phyloP scores from a whole-genome alignment of 2,113 vertebrate genomes.

The Recurvirostra avosetta region DNA sequence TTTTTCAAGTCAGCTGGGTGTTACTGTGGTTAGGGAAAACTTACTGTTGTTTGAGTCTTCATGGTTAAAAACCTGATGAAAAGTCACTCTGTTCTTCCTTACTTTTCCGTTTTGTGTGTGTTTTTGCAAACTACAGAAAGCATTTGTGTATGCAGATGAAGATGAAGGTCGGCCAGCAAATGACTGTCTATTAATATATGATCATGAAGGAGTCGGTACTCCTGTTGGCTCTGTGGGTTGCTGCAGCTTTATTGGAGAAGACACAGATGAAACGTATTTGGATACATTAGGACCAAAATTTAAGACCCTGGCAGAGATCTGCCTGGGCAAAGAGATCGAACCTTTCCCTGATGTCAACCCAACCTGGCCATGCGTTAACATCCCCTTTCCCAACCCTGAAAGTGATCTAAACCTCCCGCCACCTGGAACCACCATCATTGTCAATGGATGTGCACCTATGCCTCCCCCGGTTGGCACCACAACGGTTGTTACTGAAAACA shows the following conservation, averaged over 20 bases:
- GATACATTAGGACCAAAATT: conserved; percentile 90
- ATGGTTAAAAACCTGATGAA: neutral
- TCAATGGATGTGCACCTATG: conserved; percentile 65
- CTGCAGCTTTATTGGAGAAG: conserved; percentile 86
- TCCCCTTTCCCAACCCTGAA: conserved; percentile 58
- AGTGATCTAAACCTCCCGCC: conserved; percentile 67
- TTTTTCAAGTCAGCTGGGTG: neutral
- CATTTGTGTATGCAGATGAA: conserved; percentile 72
- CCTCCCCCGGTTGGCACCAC: conserved; percentile 41
- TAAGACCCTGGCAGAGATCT: conserved; percentile 89
- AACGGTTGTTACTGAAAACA: conserved; percentile 60
- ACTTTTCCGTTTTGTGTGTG: neutral
- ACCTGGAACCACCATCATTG: conserved; percentile 72
- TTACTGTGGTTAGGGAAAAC: neutral
- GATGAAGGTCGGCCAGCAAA: conserved; percentile 73
- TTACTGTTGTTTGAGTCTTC: neutral
- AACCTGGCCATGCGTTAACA: conserved; percentile 56
- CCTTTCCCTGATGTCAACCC: conserved; percentile 69
- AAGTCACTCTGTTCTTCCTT: neutral
- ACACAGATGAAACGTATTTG: conserved; percentile 84
- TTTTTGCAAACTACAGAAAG: conserved; percentile 80
- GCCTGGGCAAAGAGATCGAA: conserved; percentile 77
- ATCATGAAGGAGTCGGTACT: conserved; percentile 82
- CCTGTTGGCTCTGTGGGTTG: conserved; percentile 86
- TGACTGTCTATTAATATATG: conserved; percentile 78